Evolutionary conservation across 2,797 vertebrate species (phyloP).

Genomic region (Rachycentron canadum): DNA sequence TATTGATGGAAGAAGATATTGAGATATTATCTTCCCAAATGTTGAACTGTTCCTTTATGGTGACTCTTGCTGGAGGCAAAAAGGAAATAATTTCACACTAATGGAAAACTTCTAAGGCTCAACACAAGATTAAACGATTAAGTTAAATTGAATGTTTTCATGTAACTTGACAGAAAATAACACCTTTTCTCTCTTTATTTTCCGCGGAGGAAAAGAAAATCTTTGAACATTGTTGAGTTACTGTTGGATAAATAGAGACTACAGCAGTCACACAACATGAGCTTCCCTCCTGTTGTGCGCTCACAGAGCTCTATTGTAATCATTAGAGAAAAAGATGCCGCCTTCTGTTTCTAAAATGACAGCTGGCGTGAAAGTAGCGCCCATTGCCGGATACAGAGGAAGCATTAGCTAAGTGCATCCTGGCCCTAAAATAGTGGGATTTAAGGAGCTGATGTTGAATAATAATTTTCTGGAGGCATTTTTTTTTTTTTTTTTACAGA

Average conservation of each 20-base stretch:
- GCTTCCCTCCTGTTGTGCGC: slow-evolving; percentile 4
- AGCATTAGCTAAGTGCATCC: slow-evolving; percentile 48
- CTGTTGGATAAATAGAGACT: background rate
- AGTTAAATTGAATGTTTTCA: background rate
- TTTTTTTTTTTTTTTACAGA: slow-evolving; percentile 34
- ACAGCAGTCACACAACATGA: background rate
- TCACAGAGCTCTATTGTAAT: slow-evolving; percentile 14
- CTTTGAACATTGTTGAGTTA: background rate
- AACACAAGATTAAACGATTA: background rate
- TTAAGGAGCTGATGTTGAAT: slow-evolving; percentile 17
- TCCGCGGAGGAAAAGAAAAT: background rate
- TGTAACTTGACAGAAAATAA: background rate
- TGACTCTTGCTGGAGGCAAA: background rate
- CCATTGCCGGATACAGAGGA: slow-evolving; percentile 6
- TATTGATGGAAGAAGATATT: too few species aligned
- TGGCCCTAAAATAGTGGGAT: slow-evolving; percentile 42
- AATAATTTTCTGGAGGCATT: slow-evolving; percentile 31
- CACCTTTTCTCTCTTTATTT: background rate
- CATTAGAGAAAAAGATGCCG: slow-evolving; percentile 22
- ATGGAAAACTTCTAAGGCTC: background rate
- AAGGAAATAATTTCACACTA: background rate
- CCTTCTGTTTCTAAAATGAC: slow-evolving; percentile 43
- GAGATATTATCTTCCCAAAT: background rate
- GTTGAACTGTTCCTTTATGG: background rate
- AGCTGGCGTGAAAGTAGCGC: slow-evolving; percentile 38